A percentile compares a stretch with the other conserved stretches of the same genome.
These are phyloP conservation scores for Heliconius cydno DNA, from an alignment of 2,888 invertebrate species.

Conservation along the genomic window DNA sequence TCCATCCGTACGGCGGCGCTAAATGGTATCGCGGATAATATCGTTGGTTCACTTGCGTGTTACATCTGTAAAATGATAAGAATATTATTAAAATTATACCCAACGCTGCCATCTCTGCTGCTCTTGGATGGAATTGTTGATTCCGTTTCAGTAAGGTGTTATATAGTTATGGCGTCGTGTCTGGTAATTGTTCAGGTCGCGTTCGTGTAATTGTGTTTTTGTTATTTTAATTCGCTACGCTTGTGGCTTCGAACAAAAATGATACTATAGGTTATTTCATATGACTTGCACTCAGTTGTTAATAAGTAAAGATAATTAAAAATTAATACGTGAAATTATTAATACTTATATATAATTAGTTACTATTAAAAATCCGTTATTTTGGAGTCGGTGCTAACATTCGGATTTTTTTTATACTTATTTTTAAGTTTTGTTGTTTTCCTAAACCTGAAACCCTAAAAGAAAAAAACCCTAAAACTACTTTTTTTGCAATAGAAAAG, in stretches of 20 bases:
- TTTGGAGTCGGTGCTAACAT: too few relatives aligned
- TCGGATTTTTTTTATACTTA: too few relatives aligned
- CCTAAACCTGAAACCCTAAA: too few relatives aligned
- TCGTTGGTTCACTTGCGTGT: conserved; percentile 48
- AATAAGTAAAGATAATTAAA: background rate
- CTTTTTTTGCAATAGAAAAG: too few relatives aligned
- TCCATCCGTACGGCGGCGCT: conserved; percentile 73
- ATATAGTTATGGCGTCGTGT: conserved; percentile 13
- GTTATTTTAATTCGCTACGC: conserved; percentile 22
- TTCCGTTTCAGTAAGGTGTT: background rate
- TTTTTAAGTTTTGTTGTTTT: too few relatives aligned
- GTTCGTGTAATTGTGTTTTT: background rate
- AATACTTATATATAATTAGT: too few relatives aligned
- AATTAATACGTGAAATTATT: too few relatives aligned
- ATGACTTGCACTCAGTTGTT: background rate
- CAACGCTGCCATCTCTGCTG: conserved; percentile 19
- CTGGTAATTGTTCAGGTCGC: background rate
- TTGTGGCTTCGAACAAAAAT: background rate
- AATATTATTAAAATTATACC: conserved; percentile 45
- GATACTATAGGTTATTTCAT: conserved; percentile 7
- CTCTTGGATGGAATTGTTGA: background rate
- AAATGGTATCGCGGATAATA: conserved; percentile 69
- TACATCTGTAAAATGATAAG: conserved; percentile 49
- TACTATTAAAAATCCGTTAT: too few relatives aligned
- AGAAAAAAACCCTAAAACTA: too few relatives aligned